Evolutionary conservation across 2,797 vertebrate species (phyloP).

Genomic region (Heteromormyrus szaboi): DNA sequence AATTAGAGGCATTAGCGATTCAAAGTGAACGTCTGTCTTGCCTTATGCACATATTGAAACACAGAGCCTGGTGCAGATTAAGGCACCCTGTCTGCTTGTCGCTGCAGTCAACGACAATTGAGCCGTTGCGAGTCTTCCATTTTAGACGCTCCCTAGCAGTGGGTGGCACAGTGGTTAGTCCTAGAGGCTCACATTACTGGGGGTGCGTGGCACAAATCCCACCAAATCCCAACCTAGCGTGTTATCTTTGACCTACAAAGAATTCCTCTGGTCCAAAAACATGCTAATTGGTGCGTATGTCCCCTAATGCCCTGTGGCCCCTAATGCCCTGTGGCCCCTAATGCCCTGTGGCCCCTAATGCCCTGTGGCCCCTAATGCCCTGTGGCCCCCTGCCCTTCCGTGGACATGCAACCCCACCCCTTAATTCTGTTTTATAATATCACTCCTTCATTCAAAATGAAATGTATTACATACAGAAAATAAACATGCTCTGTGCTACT

Average conservation of each 20-base stretch:
- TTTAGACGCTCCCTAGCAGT: background rate
- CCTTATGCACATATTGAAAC: background rate
- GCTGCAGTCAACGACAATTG: background rate
- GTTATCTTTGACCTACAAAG: background rate
- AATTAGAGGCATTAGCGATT: constrained; percentile 1
- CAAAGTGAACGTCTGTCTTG: constrained; percentile 4
- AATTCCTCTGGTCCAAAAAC: background rate
- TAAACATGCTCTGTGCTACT: background rate
- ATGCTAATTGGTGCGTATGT: background rate
- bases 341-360: background rate
- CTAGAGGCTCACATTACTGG: background rate
- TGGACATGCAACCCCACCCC: background rate
- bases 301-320: background rate
- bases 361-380: background rate
- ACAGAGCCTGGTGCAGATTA: background rate
- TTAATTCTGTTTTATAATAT: background rate
- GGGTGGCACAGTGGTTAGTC: background rate
- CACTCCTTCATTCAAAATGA: background rate
- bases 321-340: background rate
- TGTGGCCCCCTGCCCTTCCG: background rate
- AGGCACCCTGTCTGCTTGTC: background rate
- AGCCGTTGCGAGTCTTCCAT: background rate
- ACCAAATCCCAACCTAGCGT: background rate
- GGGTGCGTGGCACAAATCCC: background rate
- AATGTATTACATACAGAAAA: background rate